Conservation (phyloP, 2,797 vertebrate species). For the Steatocranus sp. region DNA sequence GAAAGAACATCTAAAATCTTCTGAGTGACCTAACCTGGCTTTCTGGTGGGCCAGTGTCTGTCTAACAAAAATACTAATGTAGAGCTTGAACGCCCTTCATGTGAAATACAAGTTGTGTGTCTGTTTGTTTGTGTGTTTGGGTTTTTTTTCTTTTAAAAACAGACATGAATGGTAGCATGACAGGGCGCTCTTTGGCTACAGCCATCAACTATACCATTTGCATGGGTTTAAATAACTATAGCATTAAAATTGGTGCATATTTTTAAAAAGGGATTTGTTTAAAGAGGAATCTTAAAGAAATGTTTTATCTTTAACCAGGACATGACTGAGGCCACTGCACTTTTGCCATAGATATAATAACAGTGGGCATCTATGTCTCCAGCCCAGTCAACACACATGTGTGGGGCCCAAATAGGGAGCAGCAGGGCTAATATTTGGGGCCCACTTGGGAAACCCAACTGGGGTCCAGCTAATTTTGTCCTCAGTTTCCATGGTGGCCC, state of each 20-base stretch:
- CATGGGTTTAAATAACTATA: too few relatives aligned
- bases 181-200: background rate
- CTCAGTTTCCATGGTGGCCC: too few relatives aligned
- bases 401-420: too few relatives aligned
- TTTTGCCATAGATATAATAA: fast-evolving
- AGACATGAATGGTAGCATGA: background rate
- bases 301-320: background rate
- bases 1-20: background rate
- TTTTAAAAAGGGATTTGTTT: too few relatives aligned
- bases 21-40: background rate
- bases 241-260: too few relatives aligned
- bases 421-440: too few relatives aligned
- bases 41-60: fast-evolving
- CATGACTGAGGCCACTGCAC: background rate
- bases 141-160: too few relatives aligned
- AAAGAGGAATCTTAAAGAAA: too few relatives aligned
- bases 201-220: too few relatives aligned
- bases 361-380: too few relatives aligned
- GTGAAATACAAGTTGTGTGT: background rate
- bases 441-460: too few relatives aligned
- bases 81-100: background rate
- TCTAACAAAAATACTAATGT: background rate
- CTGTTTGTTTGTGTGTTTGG: too few relatives aligned
- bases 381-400: background rate
- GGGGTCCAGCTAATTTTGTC: fast-evolving